These are phyloP conservation scores for Accipiter cooperii DNA, from an alignment of 2,113 vertebrate genomes.

Conservation along the genomic window DNA sequence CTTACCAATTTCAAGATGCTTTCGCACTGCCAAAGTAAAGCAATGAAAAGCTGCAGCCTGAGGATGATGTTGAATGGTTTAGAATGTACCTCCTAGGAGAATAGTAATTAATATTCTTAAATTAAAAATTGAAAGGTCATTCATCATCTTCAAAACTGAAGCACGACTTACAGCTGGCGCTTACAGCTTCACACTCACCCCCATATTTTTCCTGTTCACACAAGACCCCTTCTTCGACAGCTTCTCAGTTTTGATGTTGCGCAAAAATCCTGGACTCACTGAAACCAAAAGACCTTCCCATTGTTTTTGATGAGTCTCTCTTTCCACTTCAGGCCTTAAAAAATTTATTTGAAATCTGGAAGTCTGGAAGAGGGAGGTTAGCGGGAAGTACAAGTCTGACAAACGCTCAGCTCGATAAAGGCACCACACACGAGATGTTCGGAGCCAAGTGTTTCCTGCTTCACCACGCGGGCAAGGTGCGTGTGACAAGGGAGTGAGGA, in stretches of 20 bases:
- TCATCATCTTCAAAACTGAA: neutral
- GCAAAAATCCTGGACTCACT: neutral
- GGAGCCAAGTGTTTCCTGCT: neutral
- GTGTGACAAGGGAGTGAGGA: neutral
- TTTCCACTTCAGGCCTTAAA: neutral
- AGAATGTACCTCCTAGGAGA: neutral
- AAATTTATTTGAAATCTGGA: neutral
- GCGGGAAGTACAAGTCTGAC: neutral
- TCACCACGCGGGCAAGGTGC: accelerated
- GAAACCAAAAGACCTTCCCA: neutral
- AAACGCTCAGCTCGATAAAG: accelerated
- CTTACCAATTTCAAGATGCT: neutral
- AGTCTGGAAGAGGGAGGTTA: neutral
- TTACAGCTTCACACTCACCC: neutral
- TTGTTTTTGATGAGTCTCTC: neutral
- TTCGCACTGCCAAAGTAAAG: neutral
- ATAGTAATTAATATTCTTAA: neutral
- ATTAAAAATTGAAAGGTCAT: neutral
- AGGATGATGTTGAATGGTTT: neutral
- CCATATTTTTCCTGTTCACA: neutral
- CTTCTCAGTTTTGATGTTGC: neutral
- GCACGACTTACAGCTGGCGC: neutral
- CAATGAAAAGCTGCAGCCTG: neutral
- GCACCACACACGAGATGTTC: accelerated
- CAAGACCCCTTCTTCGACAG: neutral